Percentiles rank a stretch among this genome's conserved stretches.
Evolutionary conservation across 2,888 invertebrate species (phyloP).

Genomic region (Creontiades dilutus): DNA sequence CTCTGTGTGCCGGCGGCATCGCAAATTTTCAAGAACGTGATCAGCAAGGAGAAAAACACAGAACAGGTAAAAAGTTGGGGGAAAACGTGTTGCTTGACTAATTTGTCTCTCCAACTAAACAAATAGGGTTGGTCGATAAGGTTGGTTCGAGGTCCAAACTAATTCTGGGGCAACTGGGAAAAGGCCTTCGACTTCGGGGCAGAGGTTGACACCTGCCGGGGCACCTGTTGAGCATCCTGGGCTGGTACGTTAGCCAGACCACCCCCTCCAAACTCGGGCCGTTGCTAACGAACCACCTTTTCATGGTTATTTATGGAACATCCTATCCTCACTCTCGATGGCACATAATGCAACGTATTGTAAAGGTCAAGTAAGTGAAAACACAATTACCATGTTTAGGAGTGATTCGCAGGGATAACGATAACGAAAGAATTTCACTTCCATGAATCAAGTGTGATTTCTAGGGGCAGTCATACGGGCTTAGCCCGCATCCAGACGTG

Average conservation of each 20-base stretch:
- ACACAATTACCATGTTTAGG: background rate
- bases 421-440: background rate
- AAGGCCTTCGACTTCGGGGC: slow-evolving; percentile 51
- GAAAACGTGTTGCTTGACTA: background rate
- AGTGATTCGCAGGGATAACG: background rate
- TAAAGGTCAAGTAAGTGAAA: background rate
- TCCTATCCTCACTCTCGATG: background rate
- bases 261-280: slow-evolving; percentile 45
- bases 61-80: background rate
- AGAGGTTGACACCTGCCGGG: slow-evolving; percentile 69
- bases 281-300: slow-evolving; percentile 45
- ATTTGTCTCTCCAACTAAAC: background rate
- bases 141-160: slow-evolving; percentile 40
- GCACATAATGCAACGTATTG: background rate
- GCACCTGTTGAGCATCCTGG: slow-evolving; percentile 58
- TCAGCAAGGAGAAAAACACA: background rate
- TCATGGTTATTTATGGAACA: background rate
- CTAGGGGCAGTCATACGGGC: background rate
- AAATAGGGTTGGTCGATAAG: slow-evolving; percentile 48
- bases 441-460: background rate
- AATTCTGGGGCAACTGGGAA: slow-evolving; percentile 62
- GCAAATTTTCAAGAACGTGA: background rate
- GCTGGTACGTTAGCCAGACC: slow-evolving; percentile 21
- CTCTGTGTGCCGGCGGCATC: slow-evolving; percentile 64
- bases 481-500: background rate